phyloP scores from a whole-genome alignment of 2,113 vertebrate genomes.

The Eonycteris spelaea region DNA sequence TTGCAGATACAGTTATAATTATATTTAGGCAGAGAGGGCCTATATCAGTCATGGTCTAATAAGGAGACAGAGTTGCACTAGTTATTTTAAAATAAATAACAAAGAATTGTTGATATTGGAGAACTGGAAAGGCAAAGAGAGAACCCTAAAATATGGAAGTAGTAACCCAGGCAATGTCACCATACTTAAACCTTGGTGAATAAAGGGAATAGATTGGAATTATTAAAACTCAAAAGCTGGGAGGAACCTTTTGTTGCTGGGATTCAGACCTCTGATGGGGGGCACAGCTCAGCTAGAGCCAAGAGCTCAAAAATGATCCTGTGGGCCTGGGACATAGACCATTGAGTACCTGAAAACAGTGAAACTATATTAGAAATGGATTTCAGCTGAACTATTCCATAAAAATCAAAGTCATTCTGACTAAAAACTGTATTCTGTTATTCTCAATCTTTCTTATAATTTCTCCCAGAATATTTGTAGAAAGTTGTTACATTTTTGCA shows the following conservation, averaged over 20 bases:
- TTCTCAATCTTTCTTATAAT: not conserved
- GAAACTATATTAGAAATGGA: not conserved
- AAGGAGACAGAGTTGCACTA: not conserved
- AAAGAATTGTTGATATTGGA: not conserved
- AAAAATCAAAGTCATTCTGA: not conserved
- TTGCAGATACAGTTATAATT: not conserved
- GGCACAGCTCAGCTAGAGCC: not conserved
- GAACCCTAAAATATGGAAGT: not conserved
- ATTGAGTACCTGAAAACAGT: not conserved
- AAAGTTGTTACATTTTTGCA: not conserved
- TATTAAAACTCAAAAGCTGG: not conserved
- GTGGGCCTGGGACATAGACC: not conserved
- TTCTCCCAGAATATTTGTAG: not conserved
- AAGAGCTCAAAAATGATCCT: not conserved
- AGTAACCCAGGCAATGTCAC: not conserved
- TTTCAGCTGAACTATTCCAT: not conserved
- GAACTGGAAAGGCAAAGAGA: not conserved
- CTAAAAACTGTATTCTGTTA: not conserved
- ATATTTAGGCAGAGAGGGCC: not conserved
- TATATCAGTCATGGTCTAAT: not conserved
- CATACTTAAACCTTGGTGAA: not conserved
- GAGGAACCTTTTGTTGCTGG: not conserved
- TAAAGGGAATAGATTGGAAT: not conserved
- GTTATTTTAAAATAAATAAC: not conserved
- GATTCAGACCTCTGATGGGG: not conserved